Evolutionary conservation across 1,140 invertebrate genomes (phyloP).

Genomic region (Caligus rogercresseyi): DNA sequence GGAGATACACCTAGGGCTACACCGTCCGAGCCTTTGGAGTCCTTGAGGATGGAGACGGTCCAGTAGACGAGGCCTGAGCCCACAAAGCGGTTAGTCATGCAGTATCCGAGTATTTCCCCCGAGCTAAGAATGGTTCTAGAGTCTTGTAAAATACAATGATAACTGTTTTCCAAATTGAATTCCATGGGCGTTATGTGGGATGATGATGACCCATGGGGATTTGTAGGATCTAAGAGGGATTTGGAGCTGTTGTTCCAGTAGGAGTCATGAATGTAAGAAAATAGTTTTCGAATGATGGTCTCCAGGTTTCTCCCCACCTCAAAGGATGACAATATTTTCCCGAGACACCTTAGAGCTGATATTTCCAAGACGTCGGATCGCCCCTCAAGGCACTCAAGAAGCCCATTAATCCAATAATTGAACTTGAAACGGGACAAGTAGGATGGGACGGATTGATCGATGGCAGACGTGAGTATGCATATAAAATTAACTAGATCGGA

Average conservation of each 20-base stretch:
- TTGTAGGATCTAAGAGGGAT: neutral
- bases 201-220: neutral
- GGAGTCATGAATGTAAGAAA: neutral
- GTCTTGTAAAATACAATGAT: neutral
- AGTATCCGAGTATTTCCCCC: neutral
- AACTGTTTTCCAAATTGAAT: neutral
- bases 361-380: neutral
- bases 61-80: neutral
- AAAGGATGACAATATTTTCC: neutral
- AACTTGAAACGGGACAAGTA: neutral
- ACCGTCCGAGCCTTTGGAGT: neutral
- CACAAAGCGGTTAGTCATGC: neutral
- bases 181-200: neutral
- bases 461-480: neutral
- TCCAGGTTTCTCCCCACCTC: neutral
- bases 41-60: neutral
- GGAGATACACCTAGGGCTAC: neutral
- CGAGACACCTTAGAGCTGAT: neutral
- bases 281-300: neutral
- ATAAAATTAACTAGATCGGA: neutral
- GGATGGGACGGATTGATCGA: neutral
- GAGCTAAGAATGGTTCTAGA: neutral
- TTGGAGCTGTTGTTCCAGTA: neutral
- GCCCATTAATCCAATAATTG: neutral
- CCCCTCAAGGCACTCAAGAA: neutral